A percentile compares a stretch with the other conserved stretches of the same genome.
phyloP scores from a whole-genome alignment of 2,113 vertebrate species.

The Embiotoca jacksoni region DNA sequence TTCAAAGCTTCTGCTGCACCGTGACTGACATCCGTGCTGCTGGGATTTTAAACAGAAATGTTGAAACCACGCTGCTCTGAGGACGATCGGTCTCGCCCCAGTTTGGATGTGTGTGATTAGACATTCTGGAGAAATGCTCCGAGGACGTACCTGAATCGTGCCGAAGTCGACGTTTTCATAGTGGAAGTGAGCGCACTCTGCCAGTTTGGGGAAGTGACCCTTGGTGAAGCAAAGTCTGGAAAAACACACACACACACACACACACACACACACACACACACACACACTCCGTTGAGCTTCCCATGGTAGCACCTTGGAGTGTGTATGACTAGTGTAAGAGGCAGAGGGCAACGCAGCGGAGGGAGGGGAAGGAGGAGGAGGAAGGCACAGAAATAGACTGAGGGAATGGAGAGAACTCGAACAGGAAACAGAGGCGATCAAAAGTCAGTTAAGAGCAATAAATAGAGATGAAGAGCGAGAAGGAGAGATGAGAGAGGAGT shows the following conservation, averaged over 20 bases:
- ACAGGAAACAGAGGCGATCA: conserved; percentile 32
- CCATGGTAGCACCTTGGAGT: conserved; percentile 29
- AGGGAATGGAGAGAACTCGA: conserved; percentile 12
- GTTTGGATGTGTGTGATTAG: too few species aligned
- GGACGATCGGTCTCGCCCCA: too few species aligned
- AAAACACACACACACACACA: conserved; percentile 53
- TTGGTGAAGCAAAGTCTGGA: conserved; percentile 96
- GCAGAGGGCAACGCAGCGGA: conserved; percentile 29
- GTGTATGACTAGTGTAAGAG: conserved; percentile 22
- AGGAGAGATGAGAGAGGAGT: conserved; percentile 16
- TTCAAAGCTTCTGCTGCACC: conserved; percentile 8
- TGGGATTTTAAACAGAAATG: not conserved
- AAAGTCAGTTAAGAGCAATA: conserved; percentile 27
- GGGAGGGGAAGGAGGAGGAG: conserved; percentile 44
- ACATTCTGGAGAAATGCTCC: not conserved
- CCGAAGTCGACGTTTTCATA: conserved; percentile 99
- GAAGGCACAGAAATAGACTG: conserved; percentile 58
- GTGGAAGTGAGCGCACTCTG: conserved; percentile 98
- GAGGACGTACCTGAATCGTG: conserved; percentile 92
- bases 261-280: conserved; percentile 27
- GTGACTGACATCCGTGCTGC: not conserved
- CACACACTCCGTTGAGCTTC: not conserved
- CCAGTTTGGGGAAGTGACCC: conserved; percentile 98
- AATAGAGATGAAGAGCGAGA: conserved; percentile 28
- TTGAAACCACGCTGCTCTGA: too few species aligned